Conservation (phyloP, 2,797 vertebrate genomes). For the Cryptoblepharus egeriae region DNA sequence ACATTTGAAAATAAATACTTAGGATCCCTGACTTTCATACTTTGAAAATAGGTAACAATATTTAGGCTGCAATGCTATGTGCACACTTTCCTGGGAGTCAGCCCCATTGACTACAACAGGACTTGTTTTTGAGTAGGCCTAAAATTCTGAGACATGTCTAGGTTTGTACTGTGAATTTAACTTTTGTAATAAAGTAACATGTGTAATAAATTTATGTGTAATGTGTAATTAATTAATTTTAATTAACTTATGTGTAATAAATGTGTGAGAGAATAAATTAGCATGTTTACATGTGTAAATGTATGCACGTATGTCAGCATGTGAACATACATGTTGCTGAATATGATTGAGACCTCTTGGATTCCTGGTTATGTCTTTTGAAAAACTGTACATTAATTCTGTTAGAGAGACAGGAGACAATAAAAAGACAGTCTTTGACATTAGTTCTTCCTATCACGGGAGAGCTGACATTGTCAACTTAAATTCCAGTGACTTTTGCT, state of each 20-base stretch:
- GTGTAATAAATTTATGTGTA: no score
- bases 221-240: no score
- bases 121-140: no score
- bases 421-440: conserved; percentile 13
- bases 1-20: conserved; percentile 53
- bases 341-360: conserved; percentile 8
- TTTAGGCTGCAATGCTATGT: conserved; percentile 38
- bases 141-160: no score
- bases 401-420: not conserved
- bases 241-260: no score
- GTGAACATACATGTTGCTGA: not conserved
- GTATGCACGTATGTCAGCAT: not conserved
- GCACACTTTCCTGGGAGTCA: no score
- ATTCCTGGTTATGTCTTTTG: conserved; percentile 26
- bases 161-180: conserved; percentile 26
- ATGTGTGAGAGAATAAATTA: no score
- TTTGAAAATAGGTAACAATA: conserved; percentile 48
- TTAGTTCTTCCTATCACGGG: conserved; percentile 42
- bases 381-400: conserved; percentile 43
- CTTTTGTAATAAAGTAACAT: no score
- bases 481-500: conserved; percentile 60
- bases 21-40: conserved; percentile 1
- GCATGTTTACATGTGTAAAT: no score
- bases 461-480: conserved; percentile 45
- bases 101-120: no score